phyloP scores from a whole-genome alignment of 2,113 vertebrate genomes.

The Sphaerodactylus townsendi region DNA sequence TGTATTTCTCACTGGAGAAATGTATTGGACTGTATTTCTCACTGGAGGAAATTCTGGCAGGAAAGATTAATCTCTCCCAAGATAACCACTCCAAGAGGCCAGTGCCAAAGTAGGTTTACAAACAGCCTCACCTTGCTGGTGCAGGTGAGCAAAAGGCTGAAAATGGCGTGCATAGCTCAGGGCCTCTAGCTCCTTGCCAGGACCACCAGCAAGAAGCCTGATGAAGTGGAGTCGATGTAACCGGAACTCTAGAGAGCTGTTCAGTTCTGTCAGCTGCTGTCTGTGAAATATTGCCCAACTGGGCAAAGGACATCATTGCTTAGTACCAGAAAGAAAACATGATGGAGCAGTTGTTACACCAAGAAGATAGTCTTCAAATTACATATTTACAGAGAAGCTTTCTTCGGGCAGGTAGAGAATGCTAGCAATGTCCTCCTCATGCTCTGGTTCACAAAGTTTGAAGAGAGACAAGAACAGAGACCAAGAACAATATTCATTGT shows the following conservation, averaged over 20 bases:
- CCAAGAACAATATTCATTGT: background rate
- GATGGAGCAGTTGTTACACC: background rate
- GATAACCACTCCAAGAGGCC: background rate
- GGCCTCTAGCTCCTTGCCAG: constrained; percentile 85
- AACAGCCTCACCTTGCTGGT: constrained; percentile 81
- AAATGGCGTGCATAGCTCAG: constrained; percentile 88
- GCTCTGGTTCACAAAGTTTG: background rate
- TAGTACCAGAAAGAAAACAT: background rate
- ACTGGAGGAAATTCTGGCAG: background rate
- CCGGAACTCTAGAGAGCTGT: constrained; percentile 90
- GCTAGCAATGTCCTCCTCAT: background rate
- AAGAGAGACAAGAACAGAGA: background rate
- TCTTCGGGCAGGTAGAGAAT: background rate
- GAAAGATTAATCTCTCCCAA: background rate
- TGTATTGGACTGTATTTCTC: background rate
- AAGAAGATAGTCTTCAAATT: background rate
- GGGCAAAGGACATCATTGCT: constrained; percentile 7
- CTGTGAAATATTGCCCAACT: constrained; percentile 88
- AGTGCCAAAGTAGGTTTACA: no score
- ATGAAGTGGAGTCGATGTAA: constrained; percentile 89
- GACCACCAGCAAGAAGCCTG: constrained; percentile 83
- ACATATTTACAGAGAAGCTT: background rate
- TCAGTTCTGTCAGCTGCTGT: constrained; percentile 85
- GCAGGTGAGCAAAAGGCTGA: constrained; percentile 87
- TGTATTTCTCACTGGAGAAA: background rate